These are phyloP conservation scores for Neotoma lepida DNA, from an alignment of 2,113 vertebrate species.

Conservation along the genomic window DNA sequence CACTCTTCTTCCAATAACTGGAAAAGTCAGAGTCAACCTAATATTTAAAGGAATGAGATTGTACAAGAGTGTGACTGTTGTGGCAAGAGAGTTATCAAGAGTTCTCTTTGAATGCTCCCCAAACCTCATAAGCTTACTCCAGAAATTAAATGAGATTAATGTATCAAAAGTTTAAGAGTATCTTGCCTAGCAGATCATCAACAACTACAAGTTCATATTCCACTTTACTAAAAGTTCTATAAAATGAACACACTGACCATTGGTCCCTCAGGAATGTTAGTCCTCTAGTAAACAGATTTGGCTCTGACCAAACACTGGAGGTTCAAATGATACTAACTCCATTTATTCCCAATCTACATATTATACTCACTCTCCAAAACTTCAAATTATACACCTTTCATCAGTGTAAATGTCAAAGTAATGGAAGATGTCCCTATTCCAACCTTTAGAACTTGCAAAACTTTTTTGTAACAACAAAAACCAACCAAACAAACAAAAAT, in stretches of 20 bases:
- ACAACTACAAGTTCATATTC: not conserved
- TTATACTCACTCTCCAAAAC: slow-evolving; percentile 18
- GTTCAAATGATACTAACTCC: not conserved
- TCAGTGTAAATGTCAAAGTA: not conserved
- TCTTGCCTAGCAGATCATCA: not conserved
- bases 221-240: not conserved
- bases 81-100: not conserved
- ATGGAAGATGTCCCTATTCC: not conserved
- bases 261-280: not conserved
- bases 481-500: not conserved
- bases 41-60: not conserved
- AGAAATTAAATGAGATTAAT: not conserved
- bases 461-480: not conserved
- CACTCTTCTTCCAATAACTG: not conserved
- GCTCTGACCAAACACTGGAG: not conserved
- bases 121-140: not conserved
- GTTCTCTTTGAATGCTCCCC: not conserved
- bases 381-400: not conserved
- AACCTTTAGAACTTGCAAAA: not conserved
- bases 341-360: not conserved
- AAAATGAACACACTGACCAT: not conserved
- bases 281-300: not conserved
- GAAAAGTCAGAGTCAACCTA: not conserved
- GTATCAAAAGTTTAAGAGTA: not conserved
- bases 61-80: not conserved